Evolutionary conservation across 2,797 vertebrate species (phyloP), one percentile per base, ranked within the genome.

Genomic region (Carduelis carduelis): DNA sequence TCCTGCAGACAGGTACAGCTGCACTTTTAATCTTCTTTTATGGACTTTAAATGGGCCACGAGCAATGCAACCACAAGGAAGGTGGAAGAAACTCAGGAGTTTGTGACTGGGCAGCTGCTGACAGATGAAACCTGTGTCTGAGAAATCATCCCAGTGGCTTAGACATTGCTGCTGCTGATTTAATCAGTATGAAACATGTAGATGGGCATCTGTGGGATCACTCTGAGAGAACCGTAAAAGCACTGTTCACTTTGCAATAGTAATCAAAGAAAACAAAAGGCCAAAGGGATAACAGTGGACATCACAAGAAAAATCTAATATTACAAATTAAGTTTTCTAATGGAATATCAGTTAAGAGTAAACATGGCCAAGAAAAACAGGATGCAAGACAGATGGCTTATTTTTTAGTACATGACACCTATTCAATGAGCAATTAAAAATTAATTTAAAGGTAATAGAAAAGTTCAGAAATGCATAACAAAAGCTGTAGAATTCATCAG

Each of bases 81-180:
- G 19, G 22, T 32, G 18, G 56, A 57, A 80, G 43, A 86, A 47
- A 52, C 19, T 55, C 1, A 0, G 0, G 14, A 37, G n/a, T 59
- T 59, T 35, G 39, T 63, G 56, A 53, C 60, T 0, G 4, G 60
- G 27, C 49, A 75, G 52, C n/a, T 83, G 35, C 49, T 9, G 2
- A 75, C 52, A 39, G 47, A 43, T 32, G 17, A 80, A 87, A 80
- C 63, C 52, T 2, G 0, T 49, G 30, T 35, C 53, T 70, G 56
- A 88, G 46, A 69, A 80, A 44, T 39, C 8, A 10, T 52, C 19
- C n/a, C 50, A 76, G 80, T 46, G 24, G 22, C 32, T 64, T 27
- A 72, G 71, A 24, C 13, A 37, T 32, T 34, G 30, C 59, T 53
- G 17, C 32, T 39, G 15, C 27, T 75, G 49, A 59, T 57, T 66